A percentile compares a stretch with the other conserved stretches of the same genome.
phyloP scores from a whole-genome alignment of 2,113 vertebrate species.

The Haplochromis burtoni region DNA sequence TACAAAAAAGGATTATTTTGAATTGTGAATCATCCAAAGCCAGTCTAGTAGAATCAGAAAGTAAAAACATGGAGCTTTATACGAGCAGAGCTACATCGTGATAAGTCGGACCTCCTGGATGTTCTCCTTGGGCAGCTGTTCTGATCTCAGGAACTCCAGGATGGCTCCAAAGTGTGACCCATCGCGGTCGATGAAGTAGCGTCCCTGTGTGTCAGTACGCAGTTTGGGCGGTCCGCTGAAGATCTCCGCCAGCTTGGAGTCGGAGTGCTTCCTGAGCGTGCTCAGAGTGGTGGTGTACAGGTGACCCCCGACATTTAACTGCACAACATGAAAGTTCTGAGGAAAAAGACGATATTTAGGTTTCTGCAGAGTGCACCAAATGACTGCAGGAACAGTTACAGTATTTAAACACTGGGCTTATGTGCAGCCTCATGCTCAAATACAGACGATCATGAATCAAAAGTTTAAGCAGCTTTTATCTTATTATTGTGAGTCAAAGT shows the following conservation, averaged over 20 bases:
- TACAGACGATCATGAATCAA: fast-evolving
- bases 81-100: background rate
- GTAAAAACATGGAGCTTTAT: background rate
- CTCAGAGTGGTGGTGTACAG: slow-evolving; percentile 75
- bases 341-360: background rate
- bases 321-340: slow-evolving; percentile 71
- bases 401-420: background rate
- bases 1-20: background rate
- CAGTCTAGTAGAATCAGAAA: background rate
- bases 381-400: background rate
- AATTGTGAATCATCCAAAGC: background rate
- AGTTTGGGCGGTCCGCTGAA: slow-evolving; percentile 62
- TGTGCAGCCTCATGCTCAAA: background rate
- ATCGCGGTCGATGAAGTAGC: slow-evolving; percentile 83
- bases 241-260: slow-evolving; percentile 80
- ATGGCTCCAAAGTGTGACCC: slow-evolving; percentile 80
- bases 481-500: background rate
- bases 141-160: slow-evolving; percentile 82
- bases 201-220: slow-evolving; percentile 69
- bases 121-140: slow-evolving; percentile 71
- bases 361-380: background rate
- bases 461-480: background rate
- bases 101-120: slow-evolving; percentile 61
- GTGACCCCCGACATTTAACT: slow-evolving; percentile 83
- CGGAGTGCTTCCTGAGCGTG: slow-evolving; percentile 79